Evolutionary conservation across 2,113 vertebrate genomes (phyloP), one percentile per base, ranked within the genome.

Genomic region (Tupaia chinensis): DNA sequence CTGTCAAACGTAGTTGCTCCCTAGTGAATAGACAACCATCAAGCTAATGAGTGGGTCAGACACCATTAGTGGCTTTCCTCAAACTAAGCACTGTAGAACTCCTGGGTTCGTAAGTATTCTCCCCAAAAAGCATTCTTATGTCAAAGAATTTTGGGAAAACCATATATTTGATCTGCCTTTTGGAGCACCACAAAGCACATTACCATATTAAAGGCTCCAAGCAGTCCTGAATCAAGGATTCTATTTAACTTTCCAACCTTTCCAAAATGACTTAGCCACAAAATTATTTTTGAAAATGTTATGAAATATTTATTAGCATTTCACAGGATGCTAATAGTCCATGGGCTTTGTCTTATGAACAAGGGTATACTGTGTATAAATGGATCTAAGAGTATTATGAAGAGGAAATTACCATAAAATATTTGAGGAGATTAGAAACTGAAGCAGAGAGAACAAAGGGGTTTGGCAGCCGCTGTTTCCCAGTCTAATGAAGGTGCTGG

Each of bases 61-160:
- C 22, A 27, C 5, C 66, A 61, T 74, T 56, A 88, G 54, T 27
- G 63, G 13, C 32, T 84, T 94, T 79, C 54, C 60, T 3, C 25
- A 76, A 92, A 89, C 91, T 65, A 27, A 44, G 10, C 20, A 89
- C n/a, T 34, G 7, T 19, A 65, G 69, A 89, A 86, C 14, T 83
- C 53, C 34, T 68, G 32, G 22, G 27, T 54, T 17, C 32, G 60
- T 86, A 68, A 72, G 74, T 87, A 66, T 76, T 83, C n/a, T 6
- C 76, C 9, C 89, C 58, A 87, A 63, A 95, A 44, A 61, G 11
- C 14, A 23, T 69, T 81, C 69, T 91, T 86, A 25, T 77, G 29
- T 78, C 27, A 80, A 81, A 80, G 90, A 87, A 94, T 84, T 96
- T 44, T 17, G 32, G 29, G 25, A 27, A 87, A 84, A 68, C 17